phyloP scores from a whole-genome alignment of 2,113 vertebrate genomes.

The Setophaga coronata region DNA sequence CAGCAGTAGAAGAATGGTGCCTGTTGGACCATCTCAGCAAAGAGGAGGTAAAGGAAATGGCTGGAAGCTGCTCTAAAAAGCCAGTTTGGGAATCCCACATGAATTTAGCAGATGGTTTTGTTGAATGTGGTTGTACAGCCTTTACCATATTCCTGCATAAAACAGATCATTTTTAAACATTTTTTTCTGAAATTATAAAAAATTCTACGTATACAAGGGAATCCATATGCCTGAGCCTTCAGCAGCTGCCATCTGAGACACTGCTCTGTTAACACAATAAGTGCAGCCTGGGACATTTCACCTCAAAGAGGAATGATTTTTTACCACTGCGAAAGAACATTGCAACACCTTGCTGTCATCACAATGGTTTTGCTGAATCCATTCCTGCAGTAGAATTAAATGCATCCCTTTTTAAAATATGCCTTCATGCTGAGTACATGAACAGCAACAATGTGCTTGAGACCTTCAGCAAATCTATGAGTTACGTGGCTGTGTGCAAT shows the following conservation, averaged over 20 bases:
- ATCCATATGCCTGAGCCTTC: neutral
- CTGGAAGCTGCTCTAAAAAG: neutral
- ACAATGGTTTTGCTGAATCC: neutral
- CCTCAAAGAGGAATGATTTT: neutral
- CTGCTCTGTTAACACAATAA: neutral
- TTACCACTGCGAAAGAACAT: neutral
- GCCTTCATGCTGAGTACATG: neutral
- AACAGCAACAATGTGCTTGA: neutral
- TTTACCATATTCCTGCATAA: neutral
- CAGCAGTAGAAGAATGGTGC: neutral
- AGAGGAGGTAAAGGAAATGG: neutral
- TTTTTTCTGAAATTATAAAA: neutral
- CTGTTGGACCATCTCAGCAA: neutral
- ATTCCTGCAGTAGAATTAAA: neutral
- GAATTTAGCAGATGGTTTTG: neutral
- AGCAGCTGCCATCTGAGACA: neutral
- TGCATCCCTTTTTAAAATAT: neutral
- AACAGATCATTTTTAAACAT: accelerated
- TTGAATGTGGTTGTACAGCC: accelerated
- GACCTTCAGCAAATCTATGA: neutral
- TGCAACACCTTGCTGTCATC: neutral
- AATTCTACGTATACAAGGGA: neutral
- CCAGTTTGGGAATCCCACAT: neutral
- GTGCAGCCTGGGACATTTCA: neutral
- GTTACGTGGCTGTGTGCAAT: neutral